Conservation (phyloP, 2,888 invertebrate species). For the Lingula anatina region DNA sequence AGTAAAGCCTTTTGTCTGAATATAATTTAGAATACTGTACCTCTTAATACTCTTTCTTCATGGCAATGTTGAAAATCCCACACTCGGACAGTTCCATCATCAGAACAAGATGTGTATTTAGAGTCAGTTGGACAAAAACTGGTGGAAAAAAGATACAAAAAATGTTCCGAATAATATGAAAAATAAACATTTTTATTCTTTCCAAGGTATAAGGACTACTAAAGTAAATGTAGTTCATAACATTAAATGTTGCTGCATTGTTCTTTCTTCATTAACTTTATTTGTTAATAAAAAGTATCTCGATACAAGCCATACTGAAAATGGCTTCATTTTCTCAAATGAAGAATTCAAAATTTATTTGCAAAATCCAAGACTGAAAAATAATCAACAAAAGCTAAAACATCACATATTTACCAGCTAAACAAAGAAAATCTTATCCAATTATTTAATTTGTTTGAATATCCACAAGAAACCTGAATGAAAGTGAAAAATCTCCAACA, state of each 20-base stretch:
- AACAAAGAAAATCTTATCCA: not conserved
- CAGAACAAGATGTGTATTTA: slow-evolving; percentile 98
- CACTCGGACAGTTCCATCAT: slow-evolving; percentile 96
- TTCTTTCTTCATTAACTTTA: slow-evolving; percentile 3
- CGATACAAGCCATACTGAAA: too few relatives aligned
- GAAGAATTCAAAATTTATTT: too few relatives aligned
- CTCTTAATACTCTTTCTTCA: slow-evolving; percentile 80
- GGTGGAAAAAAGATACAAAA: slow-evolving; percentile 23
- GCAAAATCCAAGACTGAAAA: too few relatives aligned
- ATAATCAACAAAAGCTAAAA: too few relatives aligned
- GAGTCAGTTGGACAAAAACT: slow-evolving; percentile 99
- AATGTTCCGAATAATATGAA: slow-evolving; percentile 8
- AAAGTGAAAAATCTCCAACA: slow-evolving; percentile 1
- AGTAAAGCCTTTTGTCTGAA: too few relatives aligned
- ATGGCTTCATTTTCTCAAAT: too few relatives aligned
- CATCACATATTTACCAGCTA: not conserved
- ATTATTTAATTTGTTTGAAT: slow-evolving; percentile 1
- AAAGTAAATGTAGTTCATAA: slow-evolving; percentile 1
- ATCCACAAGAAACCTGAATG: not conserved
- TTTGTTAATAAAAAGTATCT: not conserved
- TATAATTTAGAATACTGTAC: slow-evolving; percentile 35
- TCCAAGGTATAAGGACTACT: too few relatives aligned
- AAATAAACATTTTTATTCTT: slow-evolving; percentile 19
- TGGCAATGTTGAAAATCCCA: slow-evolving; percentile 94
- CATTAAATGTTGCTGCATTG: not conserved